phyloP scores from a whole-genome alignment of 92 coral and sea anemone genomes.

The Epizoanthus scotinus region DNA sequence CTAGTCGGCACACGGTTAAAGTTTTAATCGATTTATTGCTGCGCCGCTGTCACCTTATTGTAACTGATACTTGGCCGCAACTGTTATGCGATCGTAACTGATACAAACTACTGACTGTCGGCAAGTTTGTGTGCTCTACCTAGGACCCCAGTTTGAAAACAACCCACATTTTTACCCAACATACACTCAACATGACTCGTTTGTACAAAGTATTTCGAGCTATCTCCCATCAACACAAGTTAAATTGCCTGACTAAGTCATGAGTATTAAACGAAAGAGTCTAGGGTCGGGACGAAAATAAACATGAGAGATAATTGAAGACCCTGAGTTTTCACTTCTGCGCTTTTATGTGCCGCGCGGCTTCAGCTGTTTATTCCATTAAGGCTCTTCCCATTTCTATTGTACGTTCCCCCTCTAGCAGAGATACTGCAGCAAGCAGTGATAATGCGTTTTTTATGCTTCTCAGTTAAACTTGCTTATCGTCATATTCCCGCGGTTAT shows the following conservation, averaged over 20 bases:
- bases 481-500: conserved; percentile 34
- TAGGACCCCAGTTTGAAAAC: conserved; percentile 4
- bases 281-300: conserved; percentile 80
- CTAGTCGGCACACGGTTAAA: conserved; percentile 44
- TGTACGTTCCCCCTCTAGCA: conserved; percentile 39
- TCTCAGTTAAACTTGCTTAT: conserved; percentile 44
- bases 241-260: neutral
- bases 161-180: conserved; percentile 9
- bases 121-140: conserved; percentile 45
- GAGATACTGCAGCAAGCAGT: conserved; percentile 49
- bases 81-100: conserved; percentile 78
- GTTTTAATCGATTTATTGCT: conserved; percentile 66
- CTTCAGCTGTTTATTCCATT: conserved; percentile 85
- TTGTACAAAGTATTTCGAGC: neutral
- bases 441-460: conserved; percentile 66
- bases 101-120: conserved; percentile 84
- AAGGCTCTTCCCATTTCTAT: conserved; percentile 35
- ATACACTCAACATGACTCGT: neutral
- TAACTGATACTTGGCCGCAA: conserved; percentile 82
- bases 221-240: neutral
- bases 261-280: conserved; percentile 45
- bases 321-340: conserved; percentile 68
- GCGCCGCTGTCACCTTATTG: conserved; percentile 67
- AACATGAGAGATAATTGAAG: conserved; percentile 86
- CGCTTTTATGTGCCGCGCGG: conserved; percentile 84